Conservation (phyloP, 2,888 invertebrate species). For the Pristionchus exspectatus region DNA sequence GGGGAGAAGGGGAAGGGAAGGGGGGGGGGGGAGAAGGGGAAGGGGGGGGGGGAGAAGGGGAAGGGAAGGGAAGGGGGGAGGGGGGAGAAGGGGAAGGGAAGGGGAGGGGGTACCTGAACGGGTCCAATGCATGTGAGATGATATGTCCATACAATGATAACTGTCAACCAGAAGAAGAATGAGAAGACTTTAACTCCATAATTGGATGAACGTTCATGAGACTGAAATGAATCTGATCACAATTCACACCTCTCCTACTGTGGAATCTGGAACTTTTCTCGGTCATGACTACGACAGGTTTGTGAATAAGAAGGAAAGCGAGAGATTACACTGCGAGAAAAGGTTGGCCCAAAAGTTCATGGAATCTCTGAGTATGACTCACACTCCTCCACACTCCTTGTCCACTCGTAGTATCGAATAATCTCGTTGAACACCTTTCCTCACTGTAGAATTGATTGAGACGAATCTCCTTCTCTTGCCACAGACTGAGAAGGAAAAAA, state of each 20-base stretch:
- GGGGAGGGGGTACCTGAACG: constrained; percentile 65
- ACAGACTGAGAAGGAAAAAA: constrained; percentile 62
- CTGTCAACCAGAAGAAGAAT: constrained; percentile 71
- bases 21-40: not conserved
- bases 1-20: constrained; percentile 31
- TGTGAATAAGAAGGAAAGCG: not conserved
- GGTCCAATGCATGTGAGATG: constrained; percentile 73
- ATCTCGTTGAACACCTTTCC: constrained; percentile 63
- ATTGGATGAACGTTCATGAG: constrained; percentile 64
- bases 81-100: too few relatives aligned
- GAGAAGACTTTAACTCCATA: constrained; percentile 67
- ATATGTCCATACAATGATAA: constrained; percentile 70
- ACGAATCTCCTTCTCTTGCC: constrained; percentile 71
- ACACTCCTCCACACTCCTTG: constrained; percentile 70
- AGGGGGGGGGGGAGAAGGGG: too few relatives aligned
- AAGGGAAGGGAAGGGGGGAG: not conserved
- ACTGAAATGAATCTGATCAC: constrained; percentile 55
- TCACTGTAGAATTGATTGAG: constrained; percentile 73
- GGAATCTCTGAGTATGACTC: constrained; percentile 42
- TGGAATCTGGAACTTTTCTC: not conserved
- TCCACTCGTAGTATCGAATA: constrained; percentile 68
- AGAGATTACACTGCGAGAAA: too few relatives aligned
- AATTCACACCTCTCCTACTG: not conserved
- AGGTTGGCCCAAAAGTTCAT: too few relatives aligned
- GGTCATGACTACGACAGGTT: not conserved